Evolutionary conservation across 2,113 vertebrate genomes (phyloP), one percentile per base, ranked within the genome.

Genomic region (Larimichthys crocea): DNA sequence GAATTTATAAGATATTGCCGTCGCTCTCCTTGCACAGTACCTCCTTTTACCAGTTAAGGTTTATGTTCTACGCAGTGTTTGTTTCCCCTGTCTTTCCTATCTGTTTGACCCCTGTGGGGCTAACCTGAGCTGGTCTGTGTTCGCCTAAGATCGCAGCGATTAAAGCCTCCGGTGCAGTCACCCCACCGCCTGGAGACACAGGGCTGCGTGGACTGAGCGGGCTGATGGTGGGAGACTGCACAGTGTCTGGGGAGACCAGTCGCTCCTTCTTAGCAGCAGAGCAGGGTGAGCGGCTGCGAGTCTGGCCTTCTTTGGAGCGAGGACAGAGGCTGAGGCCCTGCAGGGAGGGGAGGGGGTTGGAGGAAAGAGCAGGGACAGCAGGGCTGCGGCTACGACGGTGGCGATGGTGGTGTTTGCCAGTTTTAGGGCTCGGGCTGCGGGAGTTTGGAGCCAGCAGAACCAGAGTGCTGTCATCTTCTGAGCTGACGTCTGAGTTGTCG

Each of bases 391-490:
- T 99, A 8, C 94, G 94, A 7, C 88, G 86, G 50, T 92, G 92
- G 16, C 88, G 95, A 8, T 91, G 93, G 56, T 97, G 96, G 88
- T 92, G 92, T 82, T 96, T 98, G 86, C 95, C 95, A 5, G 93
- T 95, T 86, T 96, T 96, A 0, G 98, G 98, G 75, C 98, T 99
- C 8, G 98, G 98, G 88, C 98, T 99, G 44, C 98, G 97, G 69
- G 98, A 98, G 85, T 94, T 96, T 44, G 97, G 95, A 5, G 95
- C 95, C 14, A 99, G 93, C 56, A 99, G 94, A 50, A 97, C 97
- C 74, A 99, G 90, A 0, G 97, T 99, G 95, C 98, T 99, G 95
- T 99, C 96, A 3, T 99, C 98, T 56, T 99, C 98, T 0, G 97
- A 98, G 90, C 97, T 98, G 90, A 93, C 83, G 15, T 95, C 95